phyloP scores from a whole-genome alignment of 2,113 vertebrate species.

The Ornithorhynchus anatinus region DNA sequence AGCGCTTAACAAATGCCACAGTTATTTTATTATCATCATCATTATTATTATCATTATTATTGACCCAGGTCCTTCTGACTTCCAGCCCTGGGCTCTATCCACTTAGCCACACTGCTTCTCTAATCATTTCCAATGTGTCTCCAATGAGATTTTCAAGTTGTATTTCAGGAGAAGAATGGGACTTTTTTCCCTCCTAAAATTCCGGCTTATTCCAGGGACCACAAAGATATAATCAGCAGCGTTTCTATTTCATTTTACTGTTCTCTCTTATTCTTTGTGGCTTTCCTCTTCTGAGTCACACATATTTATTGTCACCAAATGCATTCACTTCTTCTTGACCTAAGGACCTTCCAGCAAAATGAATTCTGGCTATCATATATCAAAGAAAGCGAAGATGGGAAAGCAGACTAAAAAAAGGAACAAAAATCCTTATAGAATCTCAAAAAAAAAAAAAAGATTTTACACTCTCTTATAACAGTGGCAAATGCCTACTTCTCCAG shows the following conservation, averaged over 20 bases:
- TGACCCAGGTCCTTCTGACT: too few relatives aligned
- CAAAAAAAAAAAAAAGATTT: slow-evolving; percentile 18
- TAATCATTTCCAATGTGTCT: slow-evolving; percentile 4
- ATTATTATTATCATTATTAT: too few relatives aligned
- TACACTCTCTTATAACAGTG: background rate
- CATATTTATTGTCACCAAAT: slow-evolving; percentile 34
- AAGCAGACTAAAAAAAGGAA: background rate
- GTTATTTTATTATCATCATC: too few relatives aligned
- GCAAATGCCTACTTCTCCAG: too few relatives aligned
- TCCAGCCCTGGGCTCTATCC: too few relatives aligned
- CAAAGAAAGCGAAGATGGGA: slow-evolving; percentile 14
- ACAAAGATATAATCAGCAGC: background rate
- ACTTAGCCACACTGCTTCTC: too few relatives aligned
- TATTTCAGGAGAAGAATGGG: slow-evolving; percentile 1
- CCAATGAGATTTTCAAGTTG: background rate
- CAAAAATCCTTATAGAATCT: slow-evolving; percentile 7
- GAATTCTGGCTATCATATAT: slow-evolving; percentile 32
- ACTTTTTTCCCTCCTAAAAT: background rate
- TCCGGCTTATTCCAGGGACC: background rate
- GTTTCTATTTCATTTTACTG: background rate
- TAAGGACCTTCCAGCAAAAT: background rate
- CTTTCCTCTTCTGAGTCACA: slow-evolving; percentile 4
- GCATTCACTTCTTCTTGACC: slow-evolving; percentile 3
- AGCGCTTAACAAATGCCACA: background rate
- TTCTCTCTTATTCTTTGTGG: background rate